phyloP scores from a whole-genome alignment of 2,888 invertebrate species.

The Cephus rjabovi region DNA sequence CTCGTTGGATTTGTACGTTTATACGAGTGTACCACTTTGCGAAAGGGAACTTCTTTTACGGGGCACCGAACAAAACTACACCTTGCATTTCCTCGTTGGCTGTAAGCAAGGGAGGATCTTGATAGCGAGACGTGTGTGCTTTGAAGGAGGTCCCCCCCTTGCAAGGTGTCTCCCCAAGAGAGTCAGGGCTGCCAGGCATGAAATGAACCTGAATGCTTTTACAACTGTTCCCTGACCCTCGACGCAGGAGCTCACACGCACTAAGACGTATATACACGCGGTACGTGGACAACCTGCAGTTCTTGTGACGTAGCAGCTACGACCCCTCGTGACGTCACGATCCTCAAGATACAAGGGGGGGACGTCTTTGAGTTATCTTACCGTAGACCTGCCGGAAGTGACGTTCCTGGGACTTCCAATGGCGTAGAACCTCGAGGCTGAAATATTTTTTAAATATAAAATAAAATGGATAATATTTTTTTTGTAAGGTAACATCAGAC shows the following conservation, averaged over 20 bases:
- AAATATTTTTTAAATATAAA: background rate
- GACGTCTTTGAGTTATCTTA: conserved; percentile 22
- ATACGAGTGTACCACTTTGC: background rate
- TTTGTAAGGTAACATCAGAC: background rate
- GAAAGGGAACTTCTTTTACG: background rate
- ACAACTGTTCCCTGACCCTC: conserved; percentile 20
- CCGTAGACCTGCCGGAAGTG: conserved; percentile 11
- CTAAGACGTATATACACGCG: background rate
- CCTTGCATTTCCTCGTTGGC: conserved; percentile 37
- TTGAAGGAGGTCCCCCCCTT: conserved; percentile 40
- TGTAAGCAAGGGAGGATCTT: conserved; percentile 11
- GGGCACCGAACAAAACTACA: conserved; percentile 17
- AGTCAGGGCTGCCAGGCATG: conserved; percentile 32
- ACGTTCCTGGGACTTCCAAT: conserved; percentile 18
- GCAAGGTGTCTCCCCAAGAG: conserved; percentile 39
- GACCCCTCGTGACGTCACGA: conserved; percentile 41
- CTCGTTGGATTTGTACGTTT: background rate
- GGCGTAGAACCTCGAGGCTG: background rate
- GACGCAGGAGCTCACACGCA: conserved; percentile 11
- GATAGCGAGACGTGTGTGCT: conserved; percentile 16
- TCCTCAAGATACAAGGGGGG: conserved; percentile 29
- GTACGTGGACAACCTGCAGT: conserved; percentile 34
- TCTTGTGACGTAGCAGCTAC: conserved; percentile 22
- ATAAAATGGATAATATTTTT: background rate
- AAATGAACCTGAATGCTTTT: conserved; percentile 44